Percentiles rank a stretch among this genome's conserved stretches.
These are phyloP conservation scores for Dinomys branickii DNA, from an alignment of 2,113 vertebrate species.

Conservation along the genomic window DNA sequence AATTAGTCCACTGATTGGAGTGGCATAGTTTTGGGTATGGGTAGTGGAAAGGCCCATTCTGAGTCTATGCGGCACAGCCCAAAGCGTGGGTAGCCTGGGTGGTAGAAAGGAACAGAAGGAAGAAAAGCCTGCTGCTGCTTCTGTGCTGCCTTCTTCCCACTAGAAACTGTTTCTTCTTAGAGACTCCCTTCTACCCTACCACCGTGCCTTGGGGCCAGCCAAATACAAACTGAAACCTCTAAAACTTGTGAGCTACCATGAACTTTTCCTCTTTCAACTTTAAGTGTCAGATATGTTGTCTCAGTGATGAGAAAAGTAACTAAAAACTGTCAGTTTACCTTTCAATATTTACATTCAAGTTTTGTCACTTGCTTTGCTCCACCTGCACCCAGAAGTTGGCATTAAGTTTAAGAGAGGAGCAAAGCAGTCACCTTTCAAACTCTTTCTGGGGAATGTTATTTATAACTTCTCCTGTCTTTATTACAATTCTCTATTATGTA, in stretches of 20 bases:
- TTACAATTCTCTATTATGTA: background rate
- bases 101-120: background rate
- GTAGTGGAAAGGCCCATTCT: background rate
- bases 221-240: background rate
- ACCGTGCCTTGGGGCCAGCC: background rate
- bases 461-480: background rate
- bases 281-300: background rate
- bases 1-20: background rate
- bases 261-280: background rate
- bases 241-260: background rate
- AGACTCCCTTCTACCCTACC: background rate
- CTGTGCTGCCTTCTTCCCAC: background rate
- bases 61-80: background rate
- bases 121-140: background rate
- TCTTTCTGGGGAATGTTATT: background rate
- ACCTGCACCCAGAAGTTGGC: background rate
- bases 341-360: background rate
- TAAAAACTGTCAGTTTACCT: background rate
- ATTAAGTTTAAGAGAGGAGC: background rate
- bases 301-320: background rate
- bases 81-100: background rate
- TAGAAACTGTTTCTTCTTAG: background rate
- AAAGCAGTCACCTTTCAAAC: background rate
- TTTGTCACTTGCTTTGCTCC: background rate
- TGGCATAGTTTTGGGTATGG: background rate